phyloP scores from a whole-genome alignment of 2,113 vertebrate genomes.

The Carassius gibelio region DNA sequence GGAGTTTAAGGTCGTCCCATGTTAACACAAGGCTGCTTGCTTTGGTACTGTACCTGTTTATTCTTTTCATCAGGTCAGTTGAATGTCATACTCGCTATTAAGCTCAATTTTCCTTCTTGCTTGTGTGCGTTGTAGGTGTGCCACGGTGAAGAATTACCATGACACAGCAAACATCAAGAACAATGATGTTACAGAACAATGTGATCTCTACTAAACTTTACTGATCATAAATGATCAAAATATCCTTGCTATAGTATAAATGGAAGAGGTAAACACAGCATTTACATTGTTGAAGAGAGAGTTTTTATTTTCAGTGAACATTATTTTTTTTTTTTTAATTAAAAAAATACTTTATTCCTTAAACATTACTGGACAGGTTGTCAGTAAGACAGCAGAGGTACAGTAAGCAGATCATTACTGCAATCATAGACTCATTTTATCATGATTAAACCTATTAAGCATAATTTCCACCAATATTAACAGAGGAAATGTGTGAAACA shows the following conservation, averaged over 20 bases:
- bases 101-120: constrained; percentile 34
- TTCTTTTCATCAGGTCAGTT: not conserved
- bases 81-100: not conserved
- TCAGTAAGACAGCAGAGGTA: not conserved
- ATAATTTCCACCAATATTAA: not conserved
- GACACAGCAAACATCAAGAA: constrained; percentile 86
- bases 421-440: not conserved
- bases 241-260: too few relatives aligned
- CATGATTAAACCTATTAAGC: not conserved
- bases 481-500: not conserved
- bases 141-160: constrained; percentile 92
- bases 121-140: constrained; percentile 80
- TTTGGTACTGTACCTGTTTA: not conserved
- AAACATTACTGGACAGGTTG: not conserved
- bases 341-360: not conserved
- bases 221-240: not conserved
- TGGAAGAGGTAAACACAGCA: not conserved
- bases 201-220: too few relatives aligned
- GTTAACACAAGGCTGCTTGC: not conserved
- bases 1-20: not conserved
- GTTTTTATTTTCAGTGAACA: not conserved
- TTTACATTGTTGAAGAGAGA: not conserved
- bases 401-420: not conserved
- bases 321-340: not conserved
- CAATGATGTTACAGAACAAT: too few relatives aligned